These are phyloP conservation scores for Rhopalosiphum nymphaeae DNA, from an alignment of 2,888 invertebrate genomes.

Conservation along the genomic window DNA sequence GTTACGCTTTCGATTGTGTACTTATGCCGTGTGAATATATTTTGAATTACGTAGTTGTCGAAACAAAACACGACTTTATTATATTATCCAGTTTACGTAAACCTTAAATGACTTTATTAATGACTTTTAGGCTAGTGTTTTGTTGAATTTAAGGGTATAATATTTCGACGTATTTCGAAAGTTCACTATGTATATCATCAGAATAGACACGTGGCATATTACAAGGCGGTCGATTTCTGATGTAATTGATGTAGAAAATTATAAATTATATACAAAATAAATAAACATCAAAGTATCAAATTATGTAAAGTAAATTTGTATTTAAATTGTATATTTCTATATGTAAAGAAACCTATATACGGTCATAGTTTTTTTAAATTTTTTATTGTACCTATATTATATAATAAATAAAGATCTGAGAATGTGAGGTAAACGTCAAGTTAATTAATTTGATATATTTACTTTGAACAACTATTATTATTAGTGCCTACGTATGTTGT, in stretches of 20 bases:
- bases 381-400: neutral
- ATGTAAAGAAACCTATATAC: neutral
- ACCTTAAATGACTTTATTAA: neutral
- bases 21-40: slow-evolving; percentile 19
- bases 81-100: neutral
- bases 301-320: no score
- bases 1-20: slow-evolving; percentile 36
- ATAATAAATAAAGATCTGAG: neutral
- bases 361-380: neutral
- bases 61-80: neutral
- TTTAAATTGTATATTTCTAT: no score
- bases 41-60: neutral
- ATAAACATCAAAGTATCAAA: neutral
- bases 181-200: neutral
- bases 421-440: neutral
- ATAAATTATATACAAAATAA: neutral
- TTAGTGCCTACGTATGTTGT: neutral
- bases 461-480: neutral
- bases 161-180: neutral
- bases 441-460: neutral
- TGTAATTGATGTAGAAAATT: neutral
- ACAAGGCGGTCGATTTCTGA: neutral
- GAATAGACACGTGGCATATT: neutral
- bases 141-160: neutral
- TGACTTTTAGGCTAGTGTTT: neutral